Percentiles rank a stretch among this genome's conserved stretches.
These are phyloP conservation scores for Melanotaenia duboulayi DNA, from an alignment of 2,113 vertebrate species.

Conservation along the genomic window DNA sequence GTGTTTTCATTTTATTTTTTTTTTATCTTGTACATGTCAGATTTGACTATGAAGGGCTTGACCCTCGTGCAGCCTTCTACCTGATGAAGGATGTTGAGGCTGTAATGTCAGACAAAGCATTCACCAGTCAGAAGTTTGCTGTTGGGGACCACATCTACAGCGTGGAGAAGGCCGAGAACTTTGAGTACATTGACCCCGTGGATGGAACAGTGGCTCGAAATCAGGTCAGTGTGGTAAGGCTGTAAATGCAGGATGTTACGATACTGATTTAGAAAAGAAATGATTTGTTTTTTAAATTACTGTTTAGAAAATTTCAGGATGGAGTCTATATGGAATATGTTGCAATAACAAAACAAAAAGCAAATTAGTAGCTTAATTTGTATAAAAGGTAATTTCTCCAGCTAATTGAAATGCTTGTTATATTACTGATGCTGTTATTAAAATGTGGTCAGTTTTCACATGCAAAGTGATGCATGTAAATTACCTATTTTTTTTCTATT, in stretches of 20 bases:
- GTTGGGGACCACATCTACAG: constrained; percentile 92
- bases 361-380: neutral
- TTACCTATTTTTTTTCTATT: too few species aligned
- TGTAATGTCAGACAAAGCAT: constrained; percentile 92
- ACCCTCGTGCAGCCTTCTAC: constrained; percentile 90
- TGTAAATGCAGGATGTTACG: constrained; percentile 4
- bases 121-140: constrained; percentile 94
- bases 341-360: too few species aligned
- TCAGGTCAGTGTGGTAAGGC: constrained; percentile 86
- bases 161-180: constrained; percentile 94
- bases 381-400: too few species aligned
- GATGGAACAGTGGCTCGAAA: constrained; percentile 95
- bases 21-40: constrained; percentile 70
- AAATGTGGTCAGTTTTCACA: too few species aligned
- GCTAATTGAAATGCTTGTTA: too few species aligned
- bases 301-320: too few species aligned
- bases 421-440: neutral
- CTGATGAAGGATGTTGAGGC: constrained; percentile 95
- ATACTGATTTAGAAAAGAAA: neutral
- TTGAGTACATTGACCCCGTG: constrained; percentile 97
- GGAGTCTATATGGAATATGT: too few species aligned
- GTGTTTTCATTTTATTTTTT: neutral
- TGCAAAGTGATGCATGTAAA: too few species aligned
- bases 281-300: neutral
- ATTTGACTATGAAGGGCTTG: constrained; percentile 97